A percentile compares a stretch with the other conserved stretches of the same genome.
phyloP scores from a whole-genome alignment of 2,888 invertebrate genomes.

The Philereme vetulata region DNA sequence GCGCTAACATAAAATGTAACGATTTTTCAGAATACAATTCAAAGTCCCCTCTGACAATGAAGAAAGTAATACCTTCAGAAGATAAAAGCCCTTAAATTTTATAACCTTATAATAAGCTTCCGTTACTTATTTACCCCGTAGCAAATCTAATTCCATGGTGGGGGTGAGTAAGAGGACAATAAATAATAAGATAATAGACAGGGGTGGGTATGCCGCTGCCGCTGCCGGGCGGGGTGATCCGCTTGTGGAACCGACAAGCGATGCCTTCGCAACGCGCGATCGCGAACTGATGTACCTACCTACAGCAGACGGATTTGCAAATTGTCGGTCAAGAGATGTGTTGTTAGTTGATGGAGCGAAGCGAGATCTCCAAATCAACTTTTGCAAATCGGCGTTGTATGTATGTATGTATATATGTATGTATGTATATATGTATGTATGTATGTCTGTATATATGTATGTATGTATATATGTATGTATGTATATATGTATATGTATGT shows the following conservation, averaged over 20 bases:
- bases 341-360: too few relatives aligned
- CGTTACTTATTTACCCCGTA: slow-evolving; percentile 34
- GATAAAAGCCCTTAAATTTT: slow-evolving; percentile 37
- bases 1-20: background rate
- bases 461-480: too few relatives aligned
- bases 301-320: background rate
- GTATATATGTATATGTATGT: too few relatives aligned
- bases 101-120: slow-evolving; percentile 41
- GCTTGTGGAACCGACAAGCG: slow-evolving; percentile 6
- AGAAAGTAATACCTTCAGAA: slow-evolving; percentile 27
- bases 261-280: background rate
- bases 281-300: background rate
- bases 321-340: background rate
- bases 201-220: slow-evolving; percentile 8
- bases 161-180: slow-evolving; percentile 44
- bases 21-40: background rate
- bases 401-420: too few relatives aligned
- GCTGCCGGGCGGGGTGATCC: slow-evolving; percentile 4
- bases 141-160: slow-evolving; percentile 32
- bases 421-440: too few relatives aligned
- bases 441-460: too few relatives aligned
- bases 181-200: slow-evolving; percentile 65
- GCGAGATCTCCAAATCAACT: too few relatives aligned
- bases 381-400: too few relatives aligned
- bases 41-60: slow-evolving; percentile 1